Evolutionary conservation across 2,797 vertebrate species (phyloP), one percentile per base, ranked within the genome.

Genomic region (Microtus obscurus): DNA sequence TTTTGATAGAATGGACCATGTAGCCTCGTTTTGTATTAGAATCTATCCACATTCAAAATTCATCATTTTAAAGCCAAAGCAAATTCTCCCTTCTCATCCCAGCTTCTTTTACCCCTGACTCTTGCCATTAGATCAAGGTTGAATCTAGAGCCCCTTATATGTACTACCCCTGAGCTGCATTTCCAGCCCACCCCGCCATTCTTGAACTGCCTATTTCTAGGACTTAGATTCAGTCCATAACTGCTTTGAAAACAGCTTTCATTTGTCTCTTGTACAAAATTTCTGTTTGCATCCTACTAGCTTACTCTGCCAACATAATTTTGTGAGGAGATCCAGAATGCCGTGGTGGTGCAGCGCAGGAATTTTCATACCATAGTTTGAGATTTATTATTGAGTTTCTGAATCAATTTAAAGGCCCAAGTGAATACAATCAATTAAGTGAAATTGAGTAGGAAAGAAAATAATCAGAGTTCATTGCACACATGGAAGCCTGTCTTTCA

Each of bases 231-330:
- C 56, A 69, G 59, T 77, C 19, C 73, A 61, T 85, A 67, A 74
- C 8, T 69, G n/a, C 91, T 69, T 63, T 87, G 8, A 95, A 95
- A 86, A 45, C n/a, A 90, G 73, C n/a, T 65, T 61, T 29, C 79
- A 59, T 19, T n/a, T 71, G 61, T n/a, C 10, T 14, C 53, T 48
- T 59, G 13, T 34, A 74, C 59, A 88, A 4, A 73, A 71, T 86
- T 91, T 80, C 74, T 81, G 23, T 88, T 78, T 43, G 27, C 23
- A 67, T 31, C 19, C 34, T 56, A 45, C 76, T 69, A 73, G 73
- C 34, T 63, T 43, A 17, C 2, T 10, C n/a, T 16, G 45, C 40
- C 19, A 40, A 16, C 12, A 37, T 29, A 4, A 9, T 59, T 73
- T 73, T 16, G n/a, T 61, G n/a, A 59, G 34, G 34, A 53, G n/a